phyloP scores from a whole-genome alignment of 2,888 invertebrate species.

The Ypsolopha sequella region DNA sequence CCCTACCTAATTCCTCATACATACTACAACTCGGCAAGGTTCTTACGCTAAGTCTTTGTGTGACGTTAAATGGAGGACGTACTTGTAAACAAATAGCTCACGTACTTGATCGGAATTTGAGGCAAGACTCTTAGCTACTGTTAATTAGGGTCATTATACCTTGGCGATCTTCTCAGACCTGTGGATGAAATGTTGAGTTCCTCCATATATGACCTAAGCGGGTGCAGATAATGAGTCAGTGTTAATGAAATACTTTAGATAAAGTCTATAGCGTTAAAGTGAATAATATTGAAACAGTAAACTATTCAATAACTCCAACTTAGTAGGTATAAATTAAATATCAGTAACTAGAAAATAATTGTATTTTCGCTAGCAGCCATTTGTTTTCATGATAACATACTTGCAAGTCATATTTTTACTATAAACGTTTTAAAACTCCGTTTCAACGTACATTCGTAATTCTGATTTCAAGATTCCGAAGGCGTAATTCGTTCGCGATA shows the following conservation, averaged over 20 bases:
- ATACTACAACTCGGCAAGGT: too few species aligned
- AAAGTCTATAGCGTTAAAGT: slow-evolving; percentile 18
- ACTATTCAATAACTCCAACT: not conserved
- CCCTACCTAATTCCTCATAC: too few species aligned
- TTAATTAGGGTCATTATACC: not conserved
- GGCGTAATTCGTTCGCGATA: too few species aligned
- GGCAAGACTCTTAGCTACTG: not conserved
- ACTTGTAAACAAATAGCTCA: not conserved
- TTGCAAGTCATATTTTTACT: too few species aligned
- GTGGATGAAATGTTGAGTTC: not conserved
- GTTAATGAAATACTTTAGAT: slow-evolving; percentile 23
- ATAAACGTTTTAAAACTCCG: too few species aligned
- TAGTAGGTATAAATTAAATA: too few species aligned
- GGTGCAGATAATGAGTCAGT: slow-evolving; percentile 24
- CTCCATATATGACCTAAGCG: slow-evolving; percentile 10
- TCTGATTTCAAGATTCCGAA: too few species aligned
- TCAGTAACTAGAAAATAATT: too few species aligned
- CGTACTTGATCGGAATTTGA: not conserved
- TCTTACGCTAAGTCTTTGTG: not conserved
- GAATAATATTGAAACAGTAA: slow-evolving; percentile 14
- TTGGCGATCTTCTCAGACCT: not conserved
- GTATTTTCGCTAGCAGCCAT: too few species aligned
- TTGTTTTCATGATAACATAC: too few species aligned
- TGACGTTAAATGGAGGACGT: too few species aligned
- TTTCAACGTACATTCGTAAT: too few species aligned